A percentile compares a stretch with the other conserved stretches of the same genome.
These are phyloP conservation scores for Nomada ruficornis DNA, from an alignment of 2,888 invertebrate genomes.

Conservation along the genomic window DNA sequence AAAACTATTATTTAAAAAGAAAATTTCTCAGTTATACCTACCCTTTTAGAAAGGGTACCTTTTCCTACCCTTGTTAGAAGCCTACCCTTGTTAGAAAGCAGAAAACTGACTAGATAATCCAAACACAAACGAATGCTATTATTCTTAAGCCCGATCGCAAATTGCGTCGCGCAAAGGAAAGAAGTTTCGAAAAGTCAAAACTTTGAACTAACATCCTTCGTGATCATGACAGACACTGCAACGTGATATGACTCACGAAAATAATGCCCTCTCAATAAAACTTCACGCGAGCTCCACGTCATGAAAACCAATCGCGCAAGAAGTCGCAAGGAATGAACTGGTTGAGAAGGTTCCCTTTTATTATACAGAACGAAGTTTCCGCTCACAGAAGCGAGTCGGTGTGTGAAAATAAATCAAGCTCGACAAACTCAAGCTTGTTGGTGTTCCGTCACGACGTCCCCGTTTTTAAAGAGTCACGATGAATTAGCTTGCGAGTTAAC, in stretches of 20 bases:
- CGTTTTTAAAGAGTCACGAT: not conserved
- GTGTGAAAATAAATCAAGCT: constrained; percentile 36
- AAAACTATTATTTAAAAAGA: no score
- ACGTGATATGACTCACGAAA: constrained; percentile 23
- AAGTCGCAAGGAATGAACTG: not conserved
- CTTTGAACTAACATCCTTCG: not conserved
- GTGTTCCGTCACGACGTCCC: not conserved
- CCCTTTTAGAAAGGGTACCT: no score
- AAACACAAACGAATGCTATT: not conserved
- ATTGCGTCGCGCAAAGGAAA: not conserved
- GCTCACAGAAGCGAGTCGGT: not conserved
- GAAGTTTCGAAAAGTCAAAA: not conserved
- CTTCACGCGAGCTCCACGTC: not conserved
- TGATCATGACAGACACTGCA: not conserved
- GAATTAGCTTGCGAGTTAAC: not conserved
- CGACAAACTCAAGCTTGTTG: constrained; percentile 37
- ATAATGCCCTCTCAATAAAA: constrained; percentile 4
- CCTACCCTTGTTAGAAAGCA: not conserved
- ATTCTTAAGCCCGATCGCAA: not conserved
- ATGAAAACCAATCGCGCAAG: not conserved
- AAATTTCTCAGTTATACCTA: not conserved
- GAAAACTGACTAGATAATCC: not conserved
- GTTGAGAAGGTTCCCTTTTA: constrained; percentile 13
- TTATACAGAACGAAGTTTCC: constrained; percentile 17
- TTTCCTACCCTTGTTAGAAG: no score